Evolutionary conservation across 2,888 invertebrate genomes (phyloP), one percentile per base, ranked within the genome.

Genomic region (Biston stratarius): DNA sequence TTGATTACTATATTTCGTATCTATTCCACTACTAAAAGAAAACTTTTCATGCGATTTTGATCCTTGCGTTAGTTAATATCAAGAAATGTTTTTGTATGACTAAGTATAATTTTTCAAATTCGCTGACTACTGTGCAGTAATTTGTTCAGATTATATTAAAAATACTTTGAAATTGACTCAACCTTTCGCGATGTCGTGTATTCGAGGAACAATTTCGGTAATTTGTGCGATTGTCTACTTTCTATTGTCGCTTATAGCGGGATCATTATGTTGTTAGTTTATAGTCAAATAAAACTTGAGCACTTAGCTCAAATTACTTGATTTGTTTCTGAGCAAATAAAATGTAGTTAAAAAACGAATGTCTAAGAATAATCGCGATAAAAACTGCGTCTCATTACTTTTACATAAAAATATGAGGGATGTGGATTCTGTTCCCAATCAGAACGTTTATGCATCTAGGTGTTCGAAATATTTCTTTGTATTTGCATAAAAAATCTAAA

Each of bases 101-200:
- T 34, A n/a, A 24, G 6, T 9, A 42, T 6, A 15, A 10, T 6
- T 24, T 48, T 57, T 61, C 58, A 24, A 48, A 1, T 66, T 40
- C 8, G 40, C 49, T 52, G 38, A 70, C 74, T 70, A 52, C 70
- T 74, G 71, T 73, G 73, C 67, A 67, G 77, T 75, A 72, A 80
- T 81, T 77, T 77, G 79, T 71, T 74, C 57, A 67, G 73, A 74
- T 80, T 78, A 78, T 79, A 45, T 64, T 68, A 64, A 73, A 77
- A 77, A 74, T 72, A 64, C 76, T 71, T 64, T 68, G 71, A 79
- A 81, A 80, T 80, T 80, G 72, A 67, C 67, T 65, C 69, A 69
- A 74, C 73, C 72, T 69, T 76, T 74, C 62, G 74, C 72, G 70
- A 73, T 76, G 77, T 78, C 76, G 77, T 79, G 74, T 76, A 74